Conservation (phyloP, 2,888 invertebrate genomes). For the Amphiduros pacificus region DNA sequence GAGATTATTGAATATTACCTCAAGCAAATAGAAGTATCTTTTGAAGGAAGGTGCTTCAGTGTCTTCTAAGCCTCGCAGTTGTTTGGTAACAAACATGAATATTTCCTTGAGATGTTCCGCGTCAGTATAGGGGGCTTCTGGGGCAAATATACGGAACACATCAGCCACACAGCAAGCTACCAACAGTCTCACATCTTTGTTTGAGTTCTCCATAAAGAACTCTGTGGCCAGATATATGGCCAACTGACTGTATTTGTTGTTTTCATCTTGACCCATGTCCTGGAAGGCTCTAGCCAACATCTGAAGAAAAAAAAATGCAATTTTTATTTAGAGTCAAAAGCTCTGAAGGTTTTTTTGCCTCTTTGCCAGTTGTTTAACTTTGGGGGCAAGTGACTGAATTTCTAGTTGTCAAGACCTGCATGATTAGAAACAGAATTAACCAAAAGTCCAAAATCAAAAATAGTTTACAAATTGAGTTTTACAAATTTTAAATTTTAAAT, state of each 20-base stretch:
- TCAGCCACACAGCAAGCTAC: constrained; percentile 98
- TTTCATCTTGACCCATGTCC: constrained; percentile 92
- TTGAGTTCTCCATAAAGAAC: constrained; percentile 84
- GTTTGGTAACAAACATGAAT: constrained; percentile 92
- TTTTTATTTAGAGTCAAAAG: background rate
- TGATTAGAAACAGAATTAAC: no score
- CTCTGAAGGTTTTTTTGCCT: no score
- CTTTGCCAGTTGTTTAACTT: no score
- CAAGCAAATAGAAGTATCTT: constrained; percentile 93
- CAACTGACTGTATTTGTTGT: constrained; percentile 69
- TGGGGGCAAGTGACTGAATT: no score
- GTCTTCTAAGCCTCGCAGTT: constrained; percentile 88
- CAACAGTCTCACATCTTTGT: constrained; percentile 88
- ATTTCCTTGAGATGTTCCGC: constrained; percentile 81
- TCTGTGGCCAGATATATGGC: constrained; percentile 92
- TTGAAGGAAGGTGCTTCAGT: constrained; percentile 97
- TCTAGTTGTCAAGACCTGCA: no score
- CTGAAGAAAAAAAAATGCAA: constrained; percentile 31
- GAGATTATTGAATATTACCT: no score
- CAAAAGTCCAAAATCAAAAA: no score
- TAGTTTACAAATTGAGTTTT: no score
- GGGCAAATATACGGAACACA: constrained; percentile 92
- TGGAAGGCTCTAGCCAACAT: constrained; percentile 83
- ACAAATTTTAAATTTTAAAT: no score
- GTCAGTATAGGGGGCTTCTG: constrained; percentile 96